Evolutionary conservation across 2,888 invertebrate genomes (phyloP), one percentile per base, ranked within the genome.

Genomic region (Lasioglossum figueresi): DNA sequence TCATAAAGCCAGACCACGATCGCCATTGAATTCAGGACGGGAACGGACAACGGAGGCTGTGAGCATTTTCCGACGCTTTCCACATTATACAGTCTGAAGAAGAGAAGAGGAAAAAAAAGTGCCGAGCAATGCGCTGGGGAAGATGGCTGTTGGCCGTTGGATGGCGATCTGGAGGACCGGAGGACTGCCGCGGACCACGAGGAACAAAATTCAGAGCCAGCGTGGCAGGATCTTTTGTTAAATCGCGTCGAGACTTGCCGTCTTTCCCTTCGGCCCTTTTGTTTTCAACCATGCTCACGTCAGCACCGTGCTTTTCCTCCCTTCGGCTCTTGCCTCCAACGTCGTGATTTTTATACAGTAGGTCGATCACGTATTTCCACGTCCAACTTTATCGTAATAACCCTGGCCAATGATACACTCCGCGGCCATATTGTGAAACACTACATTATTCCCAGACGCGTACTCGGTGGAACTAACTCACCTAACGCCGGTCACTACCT

Each of bases 201-300:
- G 74, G 76, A 63, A 73, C 68, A 74, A 87, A 88, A 91, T 89
- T 91, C 90, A 89, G 82, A 89, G 80, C 77, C 79, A 68, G 56
- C 48, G 79, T 74, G 83, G 83, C 78, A 71, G 76, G 80, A 82
- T 82, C 88, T 88, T 90, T 91, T 91, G 91, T 92, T 89, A 86
- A 77, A 88, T 72, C 84, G 86, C 87, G 85, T 82, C 72, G 82
- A 81, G 80, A 88, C 84, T 89, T 88, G 79, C 80, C 87, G 89
- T 89, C 89, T 88, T 88, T 52, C 48, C 2, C 48, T 48, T 48
- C 48, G 0, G 86, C 77, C 37, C 75, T 74, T 85, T 81, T 83
- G 85, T 79, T 88, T 85, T 84, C 80, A 79, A 77, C 68, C 76
- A 63, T 37, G 80, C 79, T 56, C 74, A 59, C 16, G 16, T 82